Evolutionary conservation across 2,797 vertebrate species (phyloP).

Genomic region (Epinephelus awoara): DNA sequence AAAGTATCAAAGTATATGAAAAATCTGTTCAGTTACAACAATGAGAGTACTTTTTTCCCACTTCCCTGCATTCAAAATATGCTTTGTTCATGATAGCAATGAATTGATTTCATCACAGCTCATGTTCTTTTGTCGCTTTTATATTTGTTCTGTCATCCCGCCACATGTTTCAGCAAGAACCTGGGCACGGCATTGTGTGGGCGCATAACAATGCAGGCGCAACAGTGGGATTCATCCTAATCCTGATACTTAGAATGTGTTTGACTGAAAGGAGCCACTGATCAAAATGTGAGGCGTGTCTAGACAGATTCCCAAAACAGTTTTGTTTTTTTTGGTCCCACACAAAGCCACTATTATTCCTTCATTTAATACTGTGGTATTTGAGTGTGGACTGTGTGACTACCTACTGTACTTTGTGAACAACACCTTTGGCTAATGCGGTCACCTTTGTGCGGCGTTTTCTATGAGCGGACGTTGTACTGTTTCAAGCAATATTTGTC

Average conservation of each 20-base stretch:
- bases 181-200: slow-evolving; percentile 14
- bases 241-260: slow-evolving; percentile 44
- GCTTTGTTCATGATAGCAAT: neutral
- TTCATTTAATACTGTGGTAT: slow-evolving; percentile 24
- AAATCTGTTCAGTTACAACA: neutral
- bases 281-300: slow-evolving; percentile 55
- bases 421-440: slow-evolving; percentile 4
- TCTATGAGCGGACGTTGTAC: slow-evolving; percentile 17
- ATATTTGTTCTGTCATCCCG: slow-evolving; percentile 34
- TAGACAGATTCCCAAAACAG: slow-evolving; percentile 32
- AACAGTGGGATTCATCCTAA: slow-evolving; percentile 42
- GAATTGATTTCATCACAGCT: slow-evolving; percentile 17
- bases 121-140: slow-evolving; percentile 14
- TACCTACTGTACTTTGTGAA: slow-evolving; percentile 6
- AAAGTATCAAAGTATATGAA: neutral
- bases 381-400: slow-evolving; percentile 21
- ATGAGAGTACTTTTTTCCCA: neutral
- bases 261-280: slow-evolving; percentile 40
- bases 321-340: neutral
- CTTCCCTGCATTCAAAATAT: neutral
- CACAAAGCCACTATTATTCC: neutral
- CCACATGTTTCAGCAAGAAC: slow-evolving; percentile 52
- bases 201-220: slow-evolving; percentile 33
- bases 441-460: slow-evolving; percentile 36
- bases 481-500: slow-evolving; percentile 53